Base-by-base conservation (phyloP, 2,797 vertebrate species). In the Crenichthys baileyi region DNA sequence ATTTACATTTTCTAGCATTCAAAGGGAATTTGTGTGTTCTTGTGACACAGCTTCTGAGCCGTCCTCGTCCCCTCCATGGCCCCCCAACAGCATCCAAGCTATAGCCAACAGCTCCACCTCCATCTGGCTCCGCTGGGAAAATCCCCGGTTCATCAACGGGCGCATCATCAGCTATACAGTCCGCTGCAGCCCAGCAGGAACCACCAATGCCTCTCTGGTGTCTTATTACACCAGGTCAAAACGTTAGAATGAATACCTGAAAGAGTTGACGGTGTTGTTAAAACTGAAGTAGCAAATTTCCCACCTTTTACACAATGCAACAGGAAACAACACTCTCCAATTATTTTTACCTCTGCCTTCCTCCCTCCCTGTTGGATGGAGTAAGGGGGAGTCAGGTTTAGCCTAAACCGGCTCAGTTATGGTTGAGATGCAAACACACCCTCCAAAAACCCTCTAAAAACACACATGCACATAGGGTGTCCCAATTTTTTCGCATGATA, bases 51-150 rank as follows among this genome's bases (percentile, higher is more conserved):
- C 80, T 13, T 50, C 80, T 0, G 12, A 16, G 2, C 78, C n/a
- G 0, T 89, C 96, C 86, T 24, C 92, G 91, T 96, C 96, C 2
- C 97, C 96, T 7, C 98, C 97, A 0, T 83, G 97, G 84, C 98
- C 98, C 58, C 98, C 98, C 0, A 97, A 96, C 84, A 96, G 96
- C 13, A 94, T 99, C 80, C 96, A 97, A 4, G 98, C 97, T 0
- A 94, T 92, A 58, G 96, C 97, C 72, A 99, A 99, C 93, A 97
- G 97, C 88, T 99, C 98, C 71, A 97, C 97, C 0, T 97, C 98
- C 77, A 97, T 99, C 88, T 97, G 97, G 97, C 95, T 99, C 68
- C 94, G 95, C 75, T 99, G 98, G 98, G 97, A 98, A 89, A 98
- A 97, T 77, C 98, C 98, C 0, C 95, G 96, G 26, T 98, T 98